A percentile compares a stretch with the other conserved stretches of the same genome.
phyloP scores from a whole-genome alignment of 2,888 invertebrate genomes.

The Parelbella ahira region DNA sequence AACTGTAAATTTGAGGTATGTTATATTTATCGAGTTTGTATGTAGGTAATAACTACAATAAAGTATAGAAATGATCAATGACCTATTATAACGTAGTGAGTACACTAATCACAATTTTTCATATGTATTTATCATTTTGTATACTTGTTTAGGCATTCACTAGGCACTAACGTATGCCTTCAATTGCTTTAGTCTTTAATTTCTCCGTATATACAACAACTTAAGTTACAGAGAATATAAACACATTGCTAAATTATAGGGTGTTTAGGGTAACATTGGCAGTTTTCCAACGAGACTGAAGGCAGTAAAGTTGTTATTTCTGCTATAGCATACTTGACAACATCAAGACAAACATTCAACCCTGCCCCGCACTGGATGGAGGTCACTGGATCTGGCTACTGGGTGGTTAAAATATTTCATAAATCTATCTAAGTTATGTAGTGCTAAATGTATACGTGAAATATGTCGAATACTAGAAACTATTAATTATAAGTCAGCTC shows the following conservation, averaged over 20 bases:
- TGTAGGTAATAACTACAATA: slow-evolving; percentile 79
- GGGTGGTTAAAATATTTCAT: too few relatives aligned
- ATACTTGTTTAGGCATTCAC: slow-evolving; percentile 72
- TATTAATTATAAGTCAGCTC: slow-evolving; percentile 4
- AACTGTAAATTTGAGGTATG: slow-evolving; percentile 73
- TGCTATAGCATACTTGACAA: too few relatives aligned
- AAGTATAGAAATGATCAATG: slow-evolving; percentile 76
- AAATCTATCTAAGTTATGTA: too few relatives aligned
- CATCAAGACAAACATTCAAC: too few relatives aligned
- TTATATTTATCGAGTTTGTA: slow-evolving; percentile 80
- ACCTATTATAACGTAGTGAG: slow-evolving; percentile 69
- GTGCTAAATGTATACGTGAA: too few relatives aligned
- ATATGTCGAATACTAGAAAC: too few relatives aligned
- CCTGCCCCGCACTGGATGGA: too few relatives aligned
- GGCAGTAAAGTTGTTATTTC: too few relatives aligned
- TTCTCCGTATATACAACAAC: slow-evolving; percentile 73
- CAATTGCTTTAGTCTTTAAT: slow-evolving; percentile 66
- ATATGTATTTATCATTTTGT: slow-evolving; percentile 75
- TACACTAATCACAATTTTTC: slow-evolving; percentile 75
- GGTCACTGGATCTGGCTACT: too few relatives aligned
- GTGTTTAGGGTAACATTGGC: slow-evolving; percentile 21
- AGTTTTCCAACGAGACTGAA: slow-evolving; percentile 23
- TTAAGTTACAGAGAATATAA: slow-evolving; percentile 36
- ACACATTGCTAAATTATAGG: slow-evolving; percentile 20
- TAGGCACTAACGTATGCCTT: slow-evolving; percentile 68